Base-by-base conservation (phyloP, 2,797 vertebrate species). In the Lepus oiostolus region DNA sequence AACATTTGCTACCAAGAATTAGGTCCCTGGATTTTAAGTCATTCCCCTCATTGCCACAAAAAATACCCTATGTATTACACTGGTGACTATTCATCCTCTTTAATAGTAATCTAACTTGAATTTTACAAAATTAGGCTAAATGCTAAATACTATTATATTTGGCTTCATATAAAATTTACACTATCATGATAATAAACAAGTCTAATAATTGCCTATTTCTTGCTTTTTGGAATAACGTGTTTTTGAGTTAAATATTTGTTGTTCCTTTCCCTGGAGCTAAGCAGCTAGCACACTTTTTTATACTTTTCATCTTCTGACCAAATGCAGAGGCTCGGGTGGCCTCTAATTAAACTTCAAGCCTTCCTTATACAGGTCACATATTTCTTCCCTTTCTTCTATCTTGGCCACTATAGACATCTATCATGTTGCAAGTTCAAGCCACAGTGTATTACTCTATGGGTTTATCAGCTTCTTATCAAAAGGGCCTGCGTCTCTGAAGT, bases 1-100 rank as follows among this genome's bases (percentile, higher is more conserved):
- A 92, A 94, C 7, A 63, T 84, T 91, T 87, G 85, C n/a, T 52
- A 74, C 38, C 21, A 76, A 96, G 8, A 89, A 91, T n/a, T 62
- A 72, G 62, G 22, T 93, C 30, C 50, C 63, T 85, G 16, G n/a
- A 80, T 83, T 87, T 90, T 75, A 58, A 93, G 68, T 76, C 17
- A 72, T 7, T 12, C 2, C 7, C 19, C 5, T 3, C 3, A 2
- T 9, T 7, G 3, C 17, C 6, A 3, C 22, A 5, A 4, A 81
- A 42, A 80, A 80, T 14, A 85, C 7, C 17, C 81, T 72, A 54
- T 75, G 83, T 85, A 81, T 75, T 54, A 68, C 68, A 8, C 30
- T 63, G 60, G 24, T 42, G 26, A 32, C 24, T 74, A 14, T 42
- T 96, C 0, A 11, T 32, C 32, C 68, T 85, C 76, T 95, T 94